Conservation (phyloP, 2,113 vertebrate genomes). For the Cheirogaleus medius region DNA sequence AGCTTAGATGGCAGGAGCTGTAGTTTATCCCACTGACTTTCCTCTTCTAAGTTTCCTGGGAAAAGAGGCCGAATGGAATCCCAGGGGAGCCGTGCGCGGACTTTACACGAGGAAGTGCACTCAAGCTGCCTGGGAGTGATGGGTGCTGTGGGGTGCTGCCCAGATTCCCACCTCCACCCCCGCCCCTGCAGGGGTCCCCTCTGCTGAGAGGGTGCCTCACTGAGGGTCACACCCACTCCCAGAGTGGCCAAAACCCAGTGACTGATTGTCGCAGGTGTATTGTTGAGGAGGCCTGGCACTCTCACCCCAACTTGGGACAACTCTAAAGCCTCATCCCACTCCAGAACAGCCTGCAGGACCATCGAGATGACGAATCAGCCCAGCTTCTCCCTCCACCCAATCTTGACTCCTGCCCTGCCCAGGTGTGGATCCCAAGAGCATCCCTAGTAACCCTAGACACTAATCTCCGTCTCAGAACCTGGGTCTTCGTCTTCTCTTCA, state of each 20-base stretch:
- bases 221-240: not conserved
- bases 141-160: not conserved
- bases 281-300: not conserved
- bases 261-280: not conserved
- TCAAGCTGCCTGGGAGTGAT: not conserved
- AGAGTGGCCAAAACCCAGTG: not conserved
- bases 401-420: not conserved
- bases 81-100: not conserved
- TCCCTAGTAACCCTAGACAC: not conserved
- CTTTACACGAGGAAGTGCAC: not conserved
- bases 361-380: not conserved
- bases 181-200: not conserved
- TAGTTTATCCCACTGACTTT: too few species aligned
- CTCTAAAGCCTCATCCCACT: not conserved
- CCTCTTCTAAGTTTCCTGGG: not conserved
- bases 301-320: not conserved
- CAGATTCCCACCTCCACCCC: not conserved
- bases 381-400: not conserved
- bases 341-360: not conserved
- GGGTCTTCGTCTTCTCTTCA: not conserved
- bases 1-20: not conserved
- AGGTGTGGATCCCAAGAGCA: not conserved
- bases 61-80: not conserved
- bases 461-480: not conserved
- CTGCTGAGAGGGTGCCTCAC: not conserved